These are phyloP conservation scores for Gobionotothen gibberifrons DNA, from an alignment of 2,797 vertebrate species.

Conservation along the genomic window DNA sequence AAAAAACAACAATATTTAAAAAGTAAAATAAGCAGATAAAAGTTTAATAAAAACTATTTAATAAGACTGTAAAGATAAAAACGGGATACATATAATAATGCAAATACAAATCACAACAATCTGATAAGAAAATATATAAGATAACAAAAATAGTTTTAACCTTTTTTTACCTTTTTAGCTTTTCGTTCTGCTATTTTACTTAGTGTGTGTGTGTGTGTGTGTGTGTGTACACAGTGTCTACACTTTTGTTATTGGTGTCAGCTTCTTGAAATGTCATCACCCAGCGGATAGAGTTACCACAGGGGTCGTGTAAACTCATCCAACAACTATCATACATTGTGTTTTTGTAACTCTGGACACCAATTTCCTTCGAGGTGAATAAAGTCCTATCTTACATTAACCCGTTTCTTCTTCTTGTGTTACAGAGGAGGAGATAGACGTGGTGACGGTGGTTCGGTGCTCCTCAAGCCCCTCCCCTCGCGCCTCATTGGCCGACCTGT, in stretches of 20 bases:
- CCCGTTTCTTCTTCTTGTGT: background rate
- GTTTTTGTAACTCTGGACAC: too few species aligned
- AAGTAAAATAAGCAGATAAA: too few species aligned
- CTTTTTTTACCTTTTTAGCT: too few species aligned
- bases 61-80: too few species aligned
- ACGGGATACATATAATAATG: too few species aligned
- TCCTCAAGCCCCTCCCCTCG: constrained; percentile 58
- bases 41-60: too few species aligned
- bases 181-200: too few species aligned
- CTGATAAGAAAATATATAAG: too few species aligned
- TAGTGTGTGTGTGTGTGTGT: background rate
- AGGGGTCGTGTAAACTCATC: background rate
- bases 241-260: constrained; percentile 12
- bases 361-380: too few species aligned
- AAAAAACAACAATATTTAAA: too few species aligned
- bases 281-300: background rate
- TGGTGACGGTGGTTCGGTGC: constrained; percentile 82
- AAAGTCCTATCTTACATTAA: background rate
- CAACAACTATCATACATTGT: background rate
- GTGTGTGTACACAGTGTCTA: constrained; percentile 22
- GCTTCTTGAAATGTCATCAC: background rate
- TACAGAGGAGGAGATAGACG: constrained; percentile 87
- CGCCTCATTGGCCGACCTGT: constrained; percentile 39
- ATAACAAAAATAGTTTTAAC: too few species aligned
- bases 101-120: too few species aligned